Evolutionary conservation across 2,888 invertebrate genomes (phyloP), one percentile per base, ranked within the genome.

Genomic region (Stenolophus ochropezus): DNA sequence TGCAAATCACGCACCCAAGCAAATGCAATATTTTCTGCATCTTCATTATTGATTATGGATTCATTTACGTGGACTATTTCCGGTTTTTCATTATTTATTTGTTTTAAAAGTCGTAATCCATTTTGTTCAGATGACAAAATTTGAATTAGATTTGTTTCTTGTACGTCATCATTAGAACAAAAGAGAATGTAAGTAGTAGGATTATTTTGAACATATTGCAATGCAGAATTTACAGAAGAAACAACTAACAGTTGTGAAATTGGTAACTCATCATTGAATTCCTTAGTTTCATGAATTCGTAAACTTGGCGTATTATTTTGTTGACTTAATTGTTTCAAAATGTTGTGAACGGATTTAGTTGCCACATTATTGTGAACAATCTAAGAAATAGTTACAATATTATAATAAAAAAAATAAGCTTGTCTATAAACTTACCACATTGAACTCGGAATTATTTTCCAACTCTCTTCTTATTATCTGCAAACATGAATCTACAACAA

Each of bases 1-100:
- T 53, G 16, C 4, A 75, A 27, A 51, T 75, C 18, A 8, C 23
- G 27, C n/a, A 75, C 75, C 75, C 75, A 75, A 16, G 11, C 25
- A n/a, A 75, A 2, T 11, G 5, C 8, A 1, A 27, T 1, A 6
- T 75, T 75, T 47, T n/a, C 25, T n/a, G 27, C 5, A 53, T 75
- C 75, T 8, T 27, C 25, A 14, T 18, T 25, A 25, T 6, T 53
- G 4, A 75, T 27, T 11, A 25, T 53, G n/a, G 2, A 27, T 53
- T 51, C 75, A 25, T 51, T 27, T n/a, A 53, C 14, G 8, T 75
- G 23, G 2, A 75, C 11, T 6, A 75, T 53, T 27, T n/a, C 16
- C 4, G 20, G 14, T 27, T 16, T 25, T 6, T 75, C 27, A 16
- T 25, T 75, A 53, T 18, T 14, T 73, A 49, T 49, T 23, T 73